Conservation (phyloP, 2,888 invertebrate species). For the Cerceris rybyensis region DNA sequence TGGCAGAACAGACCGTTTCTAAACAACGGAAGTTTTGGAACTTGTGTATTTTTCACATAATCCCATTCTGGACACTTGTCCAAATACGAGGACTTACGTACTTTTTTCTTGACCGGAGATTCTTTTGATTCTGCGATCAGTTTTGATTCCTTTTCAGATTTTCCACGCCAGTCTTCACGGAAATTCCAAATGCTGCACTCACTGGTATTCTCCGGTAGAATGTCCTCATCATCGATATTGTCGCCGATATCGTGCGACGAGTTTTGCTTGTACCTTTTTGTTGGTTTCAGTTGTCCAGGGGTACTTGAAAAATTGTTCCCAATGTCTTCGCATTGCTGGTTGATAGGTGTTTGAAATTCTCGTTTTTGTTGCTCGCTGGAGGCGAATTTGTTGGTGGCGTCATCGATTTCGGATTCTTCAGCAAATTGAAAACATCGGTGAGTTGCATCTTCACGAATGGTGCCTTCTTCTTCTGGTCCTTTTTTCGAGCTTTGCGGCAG, state of each 20-base stretch:
- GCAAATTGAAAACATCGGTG: background rate
- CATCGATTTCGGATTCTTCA: background rate
- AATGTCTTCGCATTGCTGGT: background rate
- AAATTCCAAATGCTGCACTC: conserved; percentile 33
- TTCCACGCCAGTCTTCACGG: conserved; percentile 39
- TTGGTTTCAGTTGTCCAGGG: background rate
- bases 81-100: conserved; percentile 27
- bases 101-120: conserved; percentile 26
- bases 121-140: conserved; percentile 1
- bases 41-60: conserved; percentile 35
- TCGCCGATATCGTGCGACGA: conserved; percentile 3
- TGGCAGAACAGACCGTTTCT: conserved; percentile 37
- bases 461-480: background rate
- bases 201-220: background rate
- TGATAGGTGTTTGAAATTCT: background rate
- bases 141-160: conserved; percentile 15
- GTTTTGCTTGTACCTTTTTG: background rate
- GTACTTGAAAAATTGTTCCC: background rate
- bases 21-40: conserved; percentile 24
- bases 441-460: background rate
- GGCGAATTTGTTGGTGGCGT: background rate
- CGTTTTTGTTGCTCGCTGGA: background rate
- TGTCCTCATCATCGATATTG: conserved; percentile 11
- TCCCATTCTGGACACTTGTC: conserved; percentile 48
- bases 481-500: background rate